Conservation (phyloP, 2,888 invertebrate species). For the Microctonus aethiopoides region DNA sequence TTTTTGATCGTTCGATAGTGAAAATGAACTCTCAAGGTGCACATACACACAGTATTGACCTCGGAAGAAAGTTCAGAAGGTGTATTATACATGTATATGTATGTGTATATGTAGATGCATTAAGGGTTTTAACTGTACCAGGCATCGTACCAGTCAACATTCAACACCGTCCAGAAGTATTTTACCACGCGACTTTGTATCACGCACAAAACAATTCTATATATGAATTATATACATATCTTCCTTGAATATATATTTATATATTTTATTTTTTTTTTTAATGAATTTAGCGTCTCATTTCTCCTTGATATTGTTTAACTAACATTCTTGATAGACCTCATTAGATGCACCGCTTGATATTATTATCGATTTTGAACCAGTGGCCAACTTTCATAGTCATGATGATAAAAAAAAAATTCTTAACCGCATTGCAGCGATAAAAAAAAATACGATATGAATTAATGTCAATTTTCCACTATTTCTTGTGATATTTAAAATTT, state of each 20-base stretch:
- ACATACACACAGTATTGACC: not conserved
- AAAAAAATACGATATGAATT: slow-evolving; percentile 16
- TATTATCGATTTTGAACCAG: not conserved
- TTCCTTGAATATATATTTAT: not conserved
- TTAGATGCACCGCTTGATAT: slow-evolving; percentile 1
- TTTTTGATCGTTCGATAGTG: not conserved
- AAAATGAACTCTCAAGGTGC: not conserved
- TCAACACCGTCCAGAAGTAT: slow-evolving; percentile 25
- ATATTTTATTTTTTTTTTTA: not conserved
- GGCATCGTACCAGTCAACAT: slow-evolving; percentile 48
- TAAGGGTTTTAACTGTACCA: slow-evolving; percentile 38
- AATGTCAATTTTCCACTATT: too few relatives aligned
- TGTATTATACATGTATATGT: not conserved
- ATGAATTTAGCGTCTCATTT: not conserved
- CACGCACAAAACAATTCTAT: slow-evolving; percentile 48
- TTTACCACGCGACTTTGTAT: slow-evolving; percentile 44
- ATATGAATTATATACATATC: not conserved
- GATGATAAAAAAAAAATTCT: not conserved
- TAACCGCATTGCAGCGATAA: slow-evolving; percentile 8
- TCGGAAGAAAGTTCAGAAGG: not conserved
- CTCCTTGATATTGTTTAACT: not conserved
- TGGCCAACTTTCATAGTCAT: slow-evolving; percentile 12
- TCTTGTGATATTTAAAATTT: not conserved
- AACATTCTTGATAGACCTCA: not conserved
- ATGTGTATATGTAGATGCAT: slow-evolving; percentile 23